Evolutionary conservation across 35 echinoderm and acorn worm species (phyloP).

Genomic region (Patiria miniata): DNA sequence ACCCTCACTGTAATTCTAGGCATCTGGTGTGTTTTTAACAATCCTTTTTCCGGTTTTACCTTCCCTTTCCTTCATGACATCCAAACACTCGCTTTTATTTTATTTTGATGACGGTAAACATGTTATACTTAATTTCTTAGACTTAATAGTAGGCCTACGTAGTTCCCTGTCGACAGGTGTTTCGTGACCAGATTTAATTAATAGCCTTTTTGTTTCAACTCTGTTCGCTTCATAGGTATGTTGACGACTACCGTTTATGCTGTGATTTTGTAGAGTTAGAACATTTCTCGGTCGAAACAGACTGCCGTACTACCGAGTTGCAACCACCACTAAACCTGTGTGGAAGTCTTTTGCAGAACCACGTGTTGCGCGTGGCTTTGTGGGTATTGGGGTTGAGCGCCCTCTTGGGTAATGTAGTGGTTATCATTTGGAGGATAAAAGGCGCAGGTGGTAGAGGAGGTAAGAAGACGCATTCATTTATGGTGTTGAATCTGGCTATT

Average conservation of each 20-base stretch:
- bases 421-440: constrained; percentile 32
- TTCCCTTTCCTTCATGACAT: no score
- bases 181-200: no score
- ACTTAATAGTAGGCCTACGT: no score
- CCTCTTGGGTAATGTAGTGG: constrained; percentile 52
- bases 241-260: constrained; percentile 19
- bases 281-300: neutral
- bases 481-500: constrained; percentile 57
- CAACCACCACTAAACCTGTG: constrained; percentile 23
- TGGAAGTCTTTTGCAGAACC: constrained; percentile 47
- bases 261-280: neutral
- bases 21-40: no score
- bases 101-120: no score
- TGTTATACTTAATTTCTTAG: no score
- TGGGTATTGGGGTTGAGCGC: constrained; percentile 63
- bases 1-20: no score
- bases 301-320: neutral
- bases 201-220: no score
- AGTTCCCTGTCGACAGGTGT: no score
- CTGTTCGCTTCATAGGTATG: neutral
- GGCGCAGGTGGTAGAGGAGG: neutral
- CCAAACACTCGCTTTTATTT: no score
- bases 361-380: constrained; percentile 40
- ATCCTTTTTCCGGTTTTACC: no score
- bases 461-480: neutral